Evolutionary conservation across 2,797 vertebrate species (phyloP), one percentile per base, ranked within the genome.

Genomic region (Delichon dasypus): DNA sequence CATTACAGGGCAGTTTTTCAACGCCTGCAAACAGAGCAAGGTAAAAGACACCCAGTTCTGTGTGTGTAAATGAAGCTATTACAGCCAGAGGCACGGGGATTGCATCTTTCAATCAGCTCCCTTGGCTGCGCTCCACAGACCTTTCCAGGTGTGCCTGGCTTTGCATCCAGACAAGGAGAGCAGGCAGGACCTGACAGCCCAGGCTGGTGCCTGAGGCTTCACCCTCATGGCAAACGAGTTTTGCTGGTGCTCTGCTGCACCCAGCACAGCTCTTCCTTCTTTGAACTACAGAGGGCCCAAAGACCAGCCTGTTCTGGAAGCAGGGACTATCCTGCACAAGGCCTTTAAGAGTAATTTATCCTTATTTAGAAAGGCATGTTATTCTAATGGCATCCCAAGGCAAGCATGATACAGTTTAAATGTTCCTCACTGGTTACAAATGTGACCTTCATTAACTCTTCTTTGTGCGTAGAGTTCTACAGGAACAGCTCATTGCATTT

Each of bases 401-500:
- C 78, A 88, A 74, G 72, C 77, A 79, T 36, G 70, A 38, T 66
- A 47, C 88, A 72, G 67, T 72, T 81, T 88, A 89, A 94, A 92
- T n/a, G 87, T 85, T 96, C 87, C 78, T 91, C 79, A 36, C 68
- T 32, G 71, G 82, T 85, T 91, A 92, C 79, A 92, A 95, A 93
- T 66, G 86, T 94, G 94, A 94, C 96, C 94, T 95, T 89, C 96
- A 92, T 96, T 91, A 90, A 90, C 94, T 94, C 3, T 0, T 88
- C 89, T 94, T 83, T 92, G 93, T 94, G 91, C 7, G 10, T 13
- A 2, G 88, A 85, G 90, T 94, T 95, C 93, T 88, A 90, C 82
- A 73, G 79, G 85, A 96, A 95, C 96, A 96, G 96, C 96, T 96
- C 94, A 70, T 92, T 95, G 95, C 86, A 83, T 95, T 95, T 96